Evolutionary conservation across 1,140 invertebrate species (phyloP), one percentile per base, ranked within the genome.

Genomic region (Zaprionus ornatus): DNA sequence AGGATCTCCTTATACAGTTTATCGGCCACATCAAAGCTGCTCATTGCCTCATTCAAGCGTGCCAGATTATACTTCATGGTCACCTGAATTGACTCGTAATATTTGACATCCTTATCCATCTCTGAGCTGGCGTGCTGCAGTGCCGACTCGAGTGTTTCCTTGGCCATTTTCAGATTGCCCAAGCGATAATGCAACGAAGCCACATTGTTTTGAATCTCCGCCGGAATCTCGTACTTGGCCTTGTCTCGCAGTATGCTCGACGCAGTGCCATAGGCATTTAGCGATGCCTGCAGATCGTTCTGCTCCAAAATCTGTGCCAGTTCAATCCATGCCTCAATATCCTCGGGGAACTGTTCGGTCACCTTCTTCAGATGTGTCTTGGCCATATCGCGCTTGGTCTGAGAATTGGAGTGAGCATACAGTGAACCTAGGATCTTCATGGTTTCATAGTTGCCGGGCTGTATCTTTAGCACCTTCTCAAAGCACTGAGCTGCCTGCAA

Each of bases 251-350:
- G 93, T 64, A 99, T 98, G 79, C 96, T 96, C 32, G 97, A 98
- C 3, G 99, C 98, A 42, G 97, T 99, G 54, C 95, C 96, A 92
- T 99, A 99, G 0, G 98, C 98, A 85, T 96, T 96, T 15, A 99
- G 93, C 2, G 98, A 95, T 23, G 95, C 95, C 93, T 96, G 96
- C 29, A 99, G 94, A 95, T 99, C 99, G 84, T 96, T 97, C 90
- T 99, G 98, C 91, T 99, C 99, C 37, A 99, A 94, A 90, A 99
- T 99, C 93, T 99, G 99, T 0, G 99, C 99, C 55, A 99, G 93
- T 93, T 99, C 99, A 77, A 99, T 99, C 98, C 99, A 99, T 2
- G 98, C 99, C 93, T 99, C 99, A 3, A 99, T 97, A 93, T 99
- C 99, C 85, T 99, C 98, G 0, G 98, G 98, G 93, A 98, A 98